Evolutionary conservation across 2,888 invertebrate species (phyloP), one percentile per base, ranked within the genome.

Genomic region (Hydrotaea cyrtoneurina): DNA sequence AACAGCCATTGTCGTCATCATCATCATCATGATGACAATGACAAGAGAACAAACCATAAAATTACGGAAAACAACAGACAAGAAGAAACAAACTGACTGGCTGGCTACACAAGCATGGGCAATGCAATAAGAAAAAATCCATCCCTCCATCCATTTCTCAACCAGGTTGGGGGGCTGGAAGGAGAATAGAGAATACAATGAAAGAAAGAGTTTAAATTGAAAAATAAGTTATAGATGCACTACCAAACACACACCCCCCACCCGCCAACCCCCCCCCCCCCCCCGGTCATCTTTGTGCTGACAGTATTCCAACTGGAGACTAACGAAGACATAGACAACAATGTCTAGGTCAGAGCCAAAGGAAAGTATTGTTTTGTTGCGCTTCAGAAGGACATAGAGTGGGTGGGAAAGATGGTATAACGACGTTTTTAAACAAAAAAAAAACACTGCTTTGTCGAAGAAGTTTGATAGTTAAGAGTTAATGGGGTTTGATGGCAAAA

Each of bases 171-270:
- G 69, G n/a, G 50, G 21, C 23, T 43, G 74, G 75, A 74, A 31
- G 69, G 55, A 74, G 75, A 31, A 69, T 15, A 23, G 43, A 36
- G 31, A 62, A 77, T 8, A 74, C n/a, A 71, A 50, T 43, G 43
- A 77, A 77, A 53, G 46, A 81, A 83, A 78, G 85, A 88, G 87
- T 88, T 89, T 83, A 88, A 89, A 90, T 90, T 90, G 89, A 89
- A 90, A 90, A 90, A 90, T 89, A 90, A 90, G 89, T 89, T 87
- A 87, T 87, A 87, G 73, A 31, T 78, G 50, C 21, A 73, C 55
- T 64, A 31, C 19, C 55, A 81, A 50, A 17, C 1, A 69, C 19
- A 8, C 19, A 23, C 36, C 31, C 36, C 31, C 50, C 43, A 13
- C n/a, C 46, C 59, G 43, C 26, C 26, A 17, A 13, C 19, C 11